These are phyloP conservation scores for Gastrophryne carolinensis DNA, from an alignment of 2,797 vertebrate species.

Conservation along the genomic window DNA sequence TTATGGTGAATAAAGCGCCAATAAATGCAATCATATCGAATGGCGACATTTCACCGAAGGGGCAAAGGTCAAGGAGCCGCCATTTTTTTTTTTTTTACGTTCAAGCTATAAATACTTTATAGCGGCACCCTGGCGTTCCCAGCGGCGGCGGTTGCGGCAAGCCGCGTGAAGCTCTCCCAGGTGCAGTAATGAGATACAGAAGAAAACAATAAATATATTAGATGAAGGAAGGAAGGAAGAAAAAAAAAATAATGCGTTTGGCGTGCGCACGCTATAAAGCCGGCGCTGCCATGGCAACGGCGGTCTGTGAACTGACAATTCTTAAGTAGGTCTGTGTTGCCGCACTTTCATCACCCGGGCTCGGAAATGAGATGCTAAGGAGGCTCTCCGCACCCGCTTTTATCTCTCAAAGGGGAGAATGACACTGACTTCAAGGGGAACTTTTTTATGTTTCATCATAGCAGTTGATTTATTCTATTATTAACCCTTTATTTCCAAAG, in stretches of 20 bases:
- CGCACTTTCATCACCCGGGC: conserved; percentile 15
- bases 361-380: neutral
- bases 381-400: conserved; percentile 3
- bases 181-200: neutral
- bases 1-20: too few relatives aligned
- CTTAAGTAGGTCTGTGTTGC: conserved; percentile 18
- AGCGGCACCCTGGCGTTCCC: too few relatives aligned
- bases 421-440: too few relatives aligned
- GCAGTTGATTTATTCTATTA: too few relatives aligned
- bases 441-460: neutral
- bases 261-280: neutral
- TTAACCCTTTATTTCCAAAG: too few relatives aligned
- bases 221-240: neutral
- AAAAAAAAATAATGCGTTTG: conserved; percentile 14
- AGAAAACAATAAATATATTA: conserved; percentile 4
- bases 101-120: too few relatives aligned
- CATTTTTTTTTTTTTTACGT: too few relatives aligned
- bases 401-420: conserved; percentile 25
- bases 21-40: too few relatives aligned
- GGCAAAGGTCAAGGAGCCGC: too few relatives aligned
- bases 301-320: conserved; percentile 30
- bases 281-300: conserved; percentile 51
- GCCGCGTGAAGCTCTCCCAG: neutral
- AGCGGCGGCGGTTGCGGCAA: too few relatives aligned
- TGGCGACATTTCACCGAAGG: too few relatives aligned